A percentile compares a stretch with the other conserved stretches of the same genome.
phyloP scores from a whole-genome alignment of 2,797 vertebrate genomes.

The Protosalanx chinensis region DNA sequence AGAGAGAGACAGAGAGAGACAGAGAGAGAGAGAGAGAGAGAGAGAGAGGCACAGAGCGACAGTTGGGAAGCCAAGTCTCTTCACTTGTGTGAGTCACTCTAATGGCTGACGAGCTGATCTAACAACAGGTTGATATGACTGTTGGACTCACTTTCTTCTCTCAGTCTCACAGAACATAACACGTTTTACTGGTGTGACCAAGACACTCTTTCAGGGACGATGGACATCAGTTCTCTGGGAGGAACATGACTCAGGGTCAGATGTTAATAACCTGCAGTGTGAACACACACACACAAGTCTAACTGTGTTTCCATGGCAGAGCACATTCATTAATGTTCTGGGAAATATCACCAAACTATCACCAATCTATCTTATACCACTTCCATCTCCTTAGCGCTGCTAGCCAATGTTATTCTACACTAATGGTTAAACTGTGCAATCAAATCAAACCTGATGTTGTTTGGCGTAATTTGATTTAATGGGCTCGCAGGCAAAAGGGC shows the following conservation, averaged over 20 bases:
- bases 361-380: no score
- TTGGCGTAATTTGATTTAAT: neutral
- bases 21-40: neutral
- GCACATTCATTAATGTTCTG: neutral
- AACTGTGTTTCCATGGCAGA: neutral
- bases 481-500: neutral
- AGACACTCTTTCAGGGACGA: neutral
- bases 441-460: neutral
- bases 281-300: neutral
- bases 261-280: neutral
- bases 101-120: neutral
- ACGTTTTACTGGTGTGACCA: neutral
- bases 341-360: no score
- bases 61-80: neutral
- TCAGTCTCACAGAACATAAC: neutral
- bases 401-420: no score
- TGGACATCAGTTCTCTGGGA: neutral
- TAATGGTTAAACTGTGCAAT: no score
- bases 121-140: constrained; percentile 3
- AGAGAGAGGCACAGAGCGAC: no score
- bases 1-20: neutral
- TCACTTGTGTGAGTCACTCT: constrained; percentile 2
- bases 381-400: no score
- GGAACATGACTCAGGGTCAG: neutral
- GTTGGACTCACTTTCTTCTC: neutral